Conservation (phyloP, 2,113 vertebrate species). For the Pangasianodon gigas region DNA sequence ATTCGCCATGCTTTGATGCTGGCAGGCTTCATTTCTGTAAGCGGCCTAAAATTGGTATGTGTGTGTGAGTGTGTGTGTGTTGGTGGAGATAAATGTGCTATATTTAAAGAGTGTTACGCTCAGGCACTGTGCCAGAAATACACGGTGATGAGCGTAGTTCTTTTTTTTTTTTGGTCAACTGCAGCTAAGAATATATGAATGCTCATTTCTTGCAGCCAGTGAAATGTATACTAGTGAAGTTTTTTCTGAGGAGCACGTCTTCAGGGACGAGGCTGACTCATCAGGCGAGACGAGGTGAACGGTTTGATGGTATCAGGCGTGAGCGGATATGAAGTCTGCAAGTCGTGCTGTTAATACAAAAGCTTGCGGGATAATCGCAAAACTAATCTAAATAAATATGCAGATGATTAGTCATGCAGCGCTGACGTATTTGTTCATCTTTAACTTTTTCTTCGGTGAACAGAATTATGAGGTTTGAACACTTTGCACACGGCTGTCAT, state of each 20-base stretch:
- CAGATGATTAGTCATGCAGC: background rate
- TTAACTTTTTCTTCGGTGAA: background rate
- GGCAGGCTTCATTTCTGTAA: background rate
- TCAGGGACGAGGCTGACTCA: conserved; percentile 1
- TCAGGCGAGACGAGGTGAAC: background rate
- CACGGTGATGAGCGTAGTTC: background rate
- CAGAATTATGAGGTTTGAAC: background rate
- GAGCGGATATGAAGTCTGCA: background rate
- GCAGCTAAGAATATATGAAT: background rate
- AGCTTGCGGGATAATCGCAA: background rate
- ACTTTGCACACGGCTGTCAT: background rate
- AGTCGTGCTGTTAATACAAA: background rate
- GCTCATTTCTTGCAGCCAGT: background rate
- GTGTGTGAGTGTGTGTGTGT: conserved; percentile 26
- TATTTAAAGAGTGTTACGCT: conserved; percentile 22
- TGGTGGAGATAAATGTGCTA: conserved; percentile 23
- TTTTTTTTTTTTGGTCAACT: background rate
- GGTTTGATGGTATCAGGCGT: background rate
- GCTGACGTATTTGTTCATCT: background rate
- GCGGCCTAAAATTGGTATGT: background rate
- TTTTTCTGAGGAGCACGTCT: background rate
- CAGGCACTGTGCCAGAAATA: conserved; percentile 1
- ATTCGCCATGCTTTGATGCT: conserved; percentile 25
- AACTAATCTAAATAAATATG: background rate
- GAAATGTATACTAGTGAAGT: background rate